phyloP scores from a whole-genome alignment of 1,140 invertebrate genomes.

The Saxidomus purpurata region DNA sequence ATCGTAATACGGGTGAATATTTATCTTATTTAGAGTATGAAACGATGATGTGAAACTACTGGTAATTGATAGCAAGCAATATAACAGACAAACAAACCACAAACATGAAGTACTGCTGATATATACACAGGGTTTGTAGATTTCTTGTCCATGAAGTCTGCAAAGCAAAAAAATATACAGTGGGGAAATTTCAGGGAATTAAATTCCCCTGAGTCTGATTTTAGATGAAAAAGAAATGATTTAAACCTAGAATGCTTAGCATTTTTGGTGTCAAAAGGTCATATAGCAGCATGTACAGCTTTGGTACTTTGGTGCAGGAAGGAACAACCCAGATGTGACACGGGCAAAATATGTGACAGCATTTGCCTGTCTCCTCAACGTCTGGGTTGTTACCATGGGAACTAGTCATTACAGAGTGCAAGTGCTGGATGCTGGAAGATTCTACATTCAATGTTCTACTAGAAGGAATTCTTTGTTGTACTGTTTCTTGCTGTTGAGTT shows the following conservation, averaged over 20 bases:
- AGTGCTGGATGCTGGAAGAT: constrained; percentile 40
- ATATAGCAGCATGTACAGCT: constrained; percentile 17
- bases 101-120: constrained; percentile 50
- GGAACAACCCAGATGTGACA: background rate
- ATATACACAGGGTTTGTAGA: constrained; percentile 38
- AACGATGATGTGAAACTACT: constrained; percentile 18
- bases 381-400: constrained; percentile 35
- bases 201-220: constrained; percentile 55
- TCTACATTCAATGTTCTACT: constrained; percentile 29
- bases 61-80: constrained; percentile 44
- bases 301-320: constrained; percentile 58
- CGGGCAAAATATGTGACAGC: background rate
- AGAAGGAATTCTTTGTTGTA: constrained; percentile 45
- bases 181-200: constrained; percentile 62
- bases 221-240: constrained; percentile 6
- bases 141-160: constrained; percentile 20
- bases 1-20: constrained; percentile 68
- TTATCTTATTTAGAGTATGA: constrained; percentile 48
- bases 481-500: constrained; percentile 60
- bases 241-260: constrained; percentile 54
- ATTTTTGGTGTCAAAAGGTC: constrained; percentile 49
- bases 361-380: background rate
- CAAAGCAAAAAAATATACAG: constrained; percentile 18
- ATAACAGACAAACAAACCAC: constrained; percentile 13
- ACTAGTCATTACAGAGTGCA: constrained; percentile 49